A percentile compares a stretch with the other conserved stretches of the same genome.
Conservation (phyloP, 2,797 vertebrate species). For the Pteropus rufus region DNA sequence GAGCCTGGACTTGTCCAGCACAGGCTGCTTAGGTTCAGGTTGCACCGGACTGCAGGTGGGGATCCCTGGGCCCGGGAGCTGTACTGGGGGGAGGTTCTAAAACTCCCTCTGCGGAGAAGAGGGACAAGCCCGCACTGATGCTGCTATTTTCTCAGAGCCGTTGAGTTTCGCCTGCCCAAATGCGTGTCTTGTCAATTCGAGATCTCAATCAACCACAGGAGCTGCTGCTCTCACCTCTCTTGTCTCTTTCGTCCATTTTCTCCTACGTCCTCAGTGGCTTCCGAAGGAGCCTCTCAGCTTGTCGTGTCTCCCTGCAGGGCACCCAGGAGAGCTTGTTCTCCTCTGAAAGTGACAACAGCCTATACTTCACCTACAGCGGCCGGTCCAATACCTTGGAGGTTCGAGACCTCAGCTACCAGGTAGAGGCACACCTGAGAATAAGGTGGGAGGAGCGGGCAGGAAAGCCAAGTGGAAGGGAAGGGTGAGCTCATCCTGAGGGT, state of each 20-base stretch:
- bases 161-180: not conserved
- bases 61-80: not conserved
- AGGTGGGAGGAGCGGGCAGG: not conserved
- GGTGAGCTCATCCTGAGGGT: not conserved
- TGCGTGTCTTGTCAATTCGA: not conserved
- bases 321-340: slow-evolving; percentile 86
- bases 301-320: slow-evolving; percentile 72
- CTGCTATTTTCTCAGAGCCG: not conserved
- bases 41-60: not conserved
- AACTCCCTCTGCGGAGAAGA: not conserved
- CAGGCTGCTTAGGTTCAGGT: not conserved
- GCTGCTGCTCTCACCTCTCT: not conserved
- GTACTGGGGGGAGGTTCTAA: not conserved
- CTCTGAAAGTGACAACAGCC: slow-evolving; percentile 91
- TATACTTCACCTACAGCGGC: slow-evolving; percentile 96
- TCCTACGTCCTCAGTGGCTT: not conserved
- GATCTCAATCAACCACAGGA: not conserved
- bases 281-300: not conserved
- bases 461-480: not conserved
- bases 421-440: slow-evolving; percentile 68
- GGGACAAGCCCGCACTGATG: rapidly evolving
- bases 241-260: not conserved
- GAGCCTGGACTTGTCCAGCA: not conserved
- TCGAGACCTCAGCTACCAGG: slow-evolving; percentile 93
- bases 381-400: slow-evolving; percentile 91